Evolutionary conservation across 1,140 invertebrate species (phyloP), one percentile per base, ranked within the genome.

Genomic region (Meteorus sp.): DNA sequence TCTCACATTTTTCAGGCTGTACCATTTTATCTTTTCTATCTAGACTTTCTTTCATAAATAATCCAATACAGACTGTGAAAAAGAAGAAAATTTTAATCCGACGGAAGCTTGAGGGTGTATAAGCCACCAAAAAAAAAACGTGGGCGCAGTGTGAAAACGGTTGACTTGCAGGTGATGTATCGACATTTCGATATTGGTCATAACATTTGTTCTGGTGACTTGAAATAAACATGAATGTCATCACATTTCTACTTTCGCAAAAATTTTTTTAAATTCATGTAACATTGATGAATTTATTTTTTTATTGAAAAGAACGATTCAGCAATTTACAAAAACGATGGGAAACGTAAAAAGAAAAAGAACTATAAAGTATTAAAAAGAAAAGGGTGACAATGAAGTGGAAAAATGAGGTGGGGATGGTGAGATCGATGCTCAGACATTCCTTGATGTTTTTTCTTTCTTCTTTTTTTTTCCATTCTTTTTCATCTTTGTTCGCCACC

Each of bases 321-420:
- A 41, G 23, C 19, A 44, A 17, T 20, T 44, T 2, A 22, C n/a
- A 22, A 11, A 20, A 15, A 0, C 35, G 61, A 65, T 53, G 31
- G 33, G 19, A 22, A 23, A 51, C 37, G 27, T 20, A 47, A 22
- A 35, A 29, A 44, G 58, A 27, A 17, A 56, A 59, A 48, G 31
- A 37, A 27, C 17, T 17, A 27, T 29, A 48, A n/a, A 37, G 41
- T n/a, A 48, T 47, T 8, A 20, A 9, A 15, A 35, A 31, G 25
- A 23, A 8, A 15, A 35, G 22, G 8, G 22, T 43, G 43, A 60
- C 25, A 27, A 17, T 59, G 43, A 61, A 61, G 61, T 59, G 60
- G 52, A 53, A 56, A 55, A 31, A 54, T 58, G 23, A 27, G 27
- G 50, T 13, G 19, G 27, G 22, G 37, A 25, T 19, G 5, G 41